phyloP scores from a whole-genome alignment of 2,888 invertebrate genomes.

The Acleris emargana region DNA sequence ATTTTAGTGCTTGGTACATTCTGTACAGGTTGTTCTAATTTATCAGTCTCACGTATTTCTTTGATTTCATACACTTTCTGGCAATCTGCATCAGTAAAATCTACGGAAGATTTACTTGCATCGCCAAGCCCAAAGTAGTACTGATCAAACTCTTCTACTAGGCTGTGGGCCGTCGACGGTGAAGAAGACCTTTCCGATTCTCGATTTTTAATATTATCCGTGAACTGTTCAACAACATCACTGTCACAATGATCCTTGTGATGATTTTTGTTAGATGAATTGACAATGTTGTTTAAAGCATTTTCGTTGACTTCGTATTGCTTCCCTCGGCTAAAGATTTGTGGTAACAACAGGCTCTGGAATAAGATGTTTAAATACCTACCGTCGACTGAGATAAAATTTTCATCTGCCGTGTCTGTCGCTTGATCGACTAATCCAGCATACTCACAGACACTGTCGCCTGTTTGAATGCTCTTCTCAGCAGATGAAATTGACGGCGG shows the following conservation, averaged over 20 bases:
- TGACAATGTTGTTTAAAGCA: slow-evolving; percentile 67
- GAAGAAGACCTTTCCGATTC: slow-evolving; percentile 60
- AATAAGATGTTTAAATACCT: slow-evolving; percentile 75
- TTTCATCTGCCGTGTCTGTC: slow-evolving; percentile 59
- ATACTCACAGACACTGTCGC: slow-evolving; percentile 50
- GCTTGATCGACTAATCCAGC: slow-evolving; percentile 42
- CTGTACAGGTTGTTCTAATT: slow-evolving; percentile 18
- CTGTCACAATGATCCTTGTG: slow-evolving; percentile 49
- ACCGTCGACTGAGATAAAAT: slow-evolving; percentile 71
- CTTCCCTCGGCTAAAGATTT: slow-evolving; percentile 72
- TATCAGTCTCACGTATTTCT: slow-evolving; percentile 38
- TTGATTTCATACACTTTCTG: slow-evolving; percentile 41
- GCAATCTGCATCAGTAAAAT: slow-evolving; percentile 43
- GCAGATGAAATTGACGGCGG: slow-evolving; percentile 46
- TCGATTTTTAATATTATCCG: slow-evolving; percentile 62
- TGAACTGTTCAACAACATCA: slow-evolving; percentile 58
- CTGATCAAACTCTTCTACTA: slow-evolving; percentile 73
- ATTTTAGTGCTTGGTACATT: slow-evolving; percentile 32
- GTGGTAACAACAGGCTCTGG: slow-evolving; percentile 65
- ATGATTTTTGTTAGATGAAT: slow-evolving; percentile 55
- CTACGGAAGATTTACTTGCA: slow-evolving; percentile 47
- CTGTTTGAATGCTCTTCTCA: slow-evolving; percentile 72
- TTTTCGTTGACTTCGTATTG: slow-evolving; percentile 77
- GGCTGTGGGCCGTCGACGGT: slow-evolving; percentile 73
- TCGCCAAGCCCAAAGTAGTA: slow-evolving; percentile 65